Percentiles rank a stretch among this genome's conserved stretches.
Evolutionary conservation across 2,888 invertebrate species (phyloP).

Genomic region (Campoletis raptor): DNA sequence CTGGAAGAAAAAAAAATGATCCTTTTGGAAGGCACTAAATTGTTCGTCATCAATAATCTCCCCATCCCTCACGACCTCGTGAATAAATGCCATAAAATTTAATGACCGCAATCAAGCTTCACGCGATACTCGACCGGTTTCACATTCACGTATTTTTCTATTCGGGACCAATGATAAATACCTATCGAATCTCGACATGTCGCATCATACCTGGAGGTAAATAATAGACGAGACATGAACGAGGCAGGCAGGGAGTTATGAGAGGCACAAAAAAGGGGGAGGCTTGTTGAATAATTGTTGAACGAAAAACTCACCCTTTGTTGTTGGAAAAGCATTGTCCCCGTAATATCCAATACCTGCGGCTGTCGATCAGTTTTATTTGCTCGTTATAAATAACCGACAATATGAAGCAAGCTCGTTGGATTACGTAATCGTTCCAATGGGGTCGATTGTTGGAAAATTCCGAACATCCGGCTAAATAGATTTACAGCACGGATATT

Average conservation of each 20-base stretch:
- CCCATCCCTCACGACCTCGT: slow-evolving; percentile 30
- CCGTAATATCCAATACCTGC: slow-evolving; percentile 41
- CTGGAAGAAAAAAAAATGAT: slow-evolving; percentile 51
- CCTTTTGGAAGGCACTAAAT: slow-evolving; percentile 53
- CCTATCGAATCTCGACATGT: slow-evolving; percentile 60
- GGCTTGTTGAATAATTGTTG: slow-evolving; percentile 47
- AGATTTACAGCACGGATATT: slow-evolving; percentile 12
- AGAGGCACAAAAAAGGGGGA: slow-evolving; percentile 25
- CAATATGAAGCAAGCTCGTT: slow-evolving; percentile 1
- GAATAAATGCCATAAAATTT: slow-evolving; percentile 70
- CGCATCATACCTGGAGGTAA: slow-evolving; percentile 46
- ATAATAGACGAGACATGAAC: slow-evolving; percentile 53
- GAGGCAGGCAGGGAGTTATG: slow-evolving; percentile 22
- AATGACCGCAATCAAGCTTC: slow-evolving; percentile 68
- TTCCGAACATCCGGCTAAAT: neutral
- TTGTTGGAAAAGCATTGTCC: slow-evolving; percentile 55
- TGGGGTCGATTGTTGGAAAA: neutral
- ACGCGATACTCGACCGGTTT: slow-evolving; percentile 41
- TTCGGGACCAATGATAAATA: slow-evolving; percentile 56
- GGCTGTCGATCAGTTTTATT: slow-evolving; percentile 59
- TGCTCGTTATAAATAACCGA: slow-evolving; percentile 35
- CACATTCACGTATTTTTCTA: slow-evolving; percentile 55
- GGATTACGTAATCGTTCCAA: neutral
- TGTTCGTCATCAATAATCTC: slow-evolving; percentile 59
- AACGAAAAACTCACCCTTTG: slow-evolving; percentile 42